Evolutionary conservation across 2,888 invertebrate genomes (phyloP), one percentile per base, ranked within the genome.

Genomic region (Epiblema foenella): DNA sequence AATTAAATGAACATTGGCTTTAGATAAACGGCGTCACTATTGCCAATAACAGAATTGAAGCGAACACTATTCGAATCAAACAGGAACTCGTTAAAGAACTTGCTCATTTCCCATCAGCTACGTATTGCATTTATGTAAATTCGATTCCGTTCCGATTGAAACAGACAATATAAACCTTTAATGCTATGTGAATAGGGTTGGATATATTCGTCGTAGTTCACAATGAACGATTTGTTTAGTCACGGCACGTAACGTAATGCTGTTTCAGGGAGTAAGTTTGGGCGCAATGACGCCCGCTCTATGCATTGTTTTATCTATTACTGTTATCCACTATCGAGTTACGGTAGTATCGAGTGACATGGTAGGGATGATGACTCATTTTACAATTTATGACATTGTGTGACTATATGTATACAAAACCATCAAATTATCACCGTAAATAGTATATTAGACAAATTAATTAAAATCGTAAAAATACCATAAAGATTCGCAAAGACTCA

Each of bases 11-110:
- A 24, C 24, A 24, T 29, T 29, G 15, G 8, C 24, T 24, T 54
- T 15, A 15, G 24, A 24, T 8, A 24, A 54, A 29, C 29, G 9
- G n/a, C n/a, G 10, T 11, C 18, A 10, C 24, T 56, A 15, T 8
- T 60, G 10, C 20, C 24, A 64, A 54, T 54, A 11, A 33, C 52
- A 54, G 17, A 62, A 57, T 58, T 68, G 17, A 63, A 57, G 60
- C 60, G 52, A 51, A 63, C 49, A 56, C 33, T 46, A 69, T 69
- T 69, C 59, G 56, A 54, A 60, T 66, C 59, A 54, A 60, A 70
- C 59, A n/a, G 17, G 42, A 70, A 70, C 70, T 70, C 70, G 70
- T 70, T 66, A 60, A 70, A 66, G 70, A 66, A 60, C 65, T 66
- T 59, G 58, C 64, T 70, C 65, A 70, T 70, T 60, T 56, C 65